Evolutionary conservation across 2,113 vertebrate species (phyloP).

Genomic region (Procavia capensis): DNA sequence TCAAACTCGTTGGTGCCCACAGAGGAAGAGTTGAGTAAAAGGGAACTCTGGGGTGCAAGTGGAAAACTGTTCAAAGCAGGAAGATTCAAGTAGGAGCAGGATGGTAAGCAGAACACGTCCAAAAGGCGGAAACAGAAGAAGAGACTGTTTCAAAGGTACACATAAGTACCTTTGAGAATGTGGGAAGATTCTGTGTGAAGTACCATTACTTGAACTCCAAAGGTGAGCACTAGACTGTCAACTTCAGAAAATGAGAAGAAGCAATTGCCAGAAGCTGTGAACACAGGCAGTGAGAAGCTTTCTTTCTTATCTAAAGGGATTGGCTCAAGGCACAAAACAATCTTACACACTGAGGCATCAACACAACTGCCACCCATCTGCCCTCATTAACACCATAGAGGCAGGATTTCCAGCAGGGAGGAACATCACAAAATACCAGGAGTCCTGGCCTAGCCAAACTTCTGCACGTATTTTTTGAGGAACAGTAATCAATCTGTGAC

Average conservation of each 20-base stretch:
- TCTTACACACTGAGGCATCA: too few relatives aligned
- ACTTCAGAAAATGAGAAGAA: conserved; percentile 18
- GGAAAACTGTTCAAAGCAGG: neutral
- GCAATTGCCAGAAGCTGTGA: neutral
- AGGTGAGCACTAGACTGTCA: neutral
- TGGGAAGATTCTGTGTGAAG: neutral
- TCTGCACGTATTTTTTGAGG: too few relatives aligned
- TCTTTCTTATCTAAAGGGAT: too few relatives aligned
- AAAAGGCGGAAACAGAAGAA: neutral
- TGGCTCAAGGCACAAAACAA: too few relatives aligned
- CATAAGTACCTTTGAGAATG: neutral
- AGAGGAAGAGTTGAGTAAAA: neutral
- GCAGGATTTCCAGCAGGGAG: too few relatives aligned
- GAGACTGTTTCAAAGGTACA: neutral
- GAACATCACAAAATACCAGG: too few relatives aligned
- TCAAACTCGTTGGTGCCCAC: neutral
- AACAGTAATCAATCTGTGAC: too few relatives aligned
- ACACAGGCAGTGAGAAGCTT: neutral
- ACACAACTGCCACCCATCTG: too few relatives aligned
- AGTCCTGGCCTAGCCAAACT: too few relatives aligned
- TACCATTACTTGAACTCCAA: neutral
- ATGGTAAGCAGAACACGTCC: neutral
- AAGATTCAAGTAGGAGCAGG: neutral
- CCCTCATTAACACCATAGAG: too few relatives aligned
- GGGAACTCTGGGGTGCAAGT: neutral